phyloP scores from a whole-genome alignment of 2,888 invertebrate genomes.

The Lasioglossum zephyrum region DNA sequence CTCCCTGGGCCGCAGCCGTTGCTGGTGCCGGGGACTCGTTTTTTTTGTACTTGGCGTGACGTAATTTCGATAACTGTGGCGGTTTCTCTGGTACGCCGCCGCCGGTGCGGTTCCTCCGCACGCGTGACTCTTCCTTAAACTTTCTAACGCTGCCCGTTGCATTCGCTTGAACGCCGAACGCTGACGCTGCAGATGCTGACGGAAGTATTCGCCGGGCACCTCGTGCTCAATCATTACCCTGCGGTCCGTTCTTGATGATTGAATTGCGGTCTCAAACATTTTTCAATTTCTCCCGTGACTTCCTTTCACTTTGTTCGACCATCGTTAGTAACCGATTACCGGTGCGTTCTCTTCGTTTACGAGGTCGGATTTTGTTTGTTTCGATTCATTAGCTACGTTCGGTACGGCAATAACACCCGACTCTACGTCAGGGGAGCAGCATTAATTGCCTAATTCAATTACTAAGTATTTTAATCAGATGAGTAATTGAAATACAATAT shows the following conservation, averaged over 20 bases:
- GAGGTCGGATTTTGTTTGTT: neutral
- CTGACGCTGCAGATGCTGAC: constrained; percentile 17
- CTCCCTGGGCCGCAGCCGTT: neutral
- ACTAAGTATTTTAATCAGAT: too few relatives aligned
- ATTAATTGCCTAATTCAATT: too few relatives aligned
- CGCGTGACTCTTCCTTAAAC: constrained; percentile 54
- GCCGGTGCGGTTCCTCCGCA: constrained; percentile 31
- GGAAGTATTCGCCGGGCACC: constrained; percentile 22
- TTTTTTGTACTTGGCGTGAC: constrained; percentile 46
- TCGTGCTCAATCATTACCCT: neutral
- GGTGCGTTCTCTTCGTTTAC: neutral
- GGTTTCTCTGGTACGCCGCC: constrained; percentile 61
- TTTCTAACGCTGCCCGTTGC: constrained; percentile 60
- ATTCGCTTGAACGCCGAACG: neutral
- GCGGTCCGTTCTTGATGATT: neutral
- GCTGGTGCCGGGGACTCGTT: neutral
- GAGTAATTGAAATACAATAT: too few relatives aligned
- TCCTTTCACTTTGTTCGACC: neutral
- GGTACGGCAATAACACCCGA: neutral
- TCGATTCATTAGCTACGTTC: neutral
- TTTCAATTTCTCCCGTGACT: neutral
- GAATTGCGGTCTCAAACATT: neutral
- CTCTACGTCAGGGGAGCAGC: too few relatives aligned
- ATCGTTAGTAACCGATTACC: neutral
- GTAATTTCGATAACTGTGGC: constrained; percentile 67